phyloP scores from a whole-genome alignment of 2,888 invertebrate genomes.

The Heliconius hortense region DNA sequence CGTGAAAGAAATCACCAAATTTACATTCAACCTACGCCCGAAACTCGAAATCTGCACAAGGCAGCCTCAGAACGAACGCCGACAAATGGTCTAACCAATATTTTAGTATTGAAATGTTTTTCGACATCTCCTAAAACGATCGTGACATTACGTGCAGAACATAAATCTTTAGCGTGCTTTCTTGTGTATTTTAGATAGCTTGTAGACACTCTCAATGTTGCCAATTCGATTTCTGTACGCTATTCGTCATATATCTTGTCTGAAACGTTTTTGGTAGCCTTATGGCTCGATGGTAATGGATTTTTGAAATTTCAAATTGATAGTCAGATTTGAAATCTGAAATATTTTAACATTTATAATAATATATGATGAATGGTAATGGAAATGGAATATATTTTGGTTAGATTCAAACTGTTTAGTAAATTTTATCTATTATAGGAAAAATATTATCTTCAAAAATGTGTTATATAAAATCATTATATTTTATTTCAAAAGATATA shows the following conservation, averaged over 20 bases:
- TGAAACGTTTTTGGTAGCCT: background rate
- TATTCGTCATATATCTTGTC: background rate
- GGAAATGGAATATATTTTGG: background rate
- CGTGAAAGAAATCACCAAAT: conserved; percentile 10
- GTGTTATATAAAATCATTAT: too few species aligned
- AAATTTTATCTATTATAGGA: too few species aligned
- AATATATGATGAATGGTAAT: background rate
- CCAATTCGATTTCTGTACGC: background rate
- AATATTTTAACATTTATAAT: background rate
- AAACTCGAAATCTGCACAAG: conserved; percentile 8
- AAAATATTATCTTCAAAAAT: too few species aligned
- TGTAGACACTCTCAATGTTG: conserved; percentile 22
- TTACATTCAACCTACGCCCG: conserved; percentile 6
- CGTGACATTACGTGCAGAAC: conserved; percentile 27
- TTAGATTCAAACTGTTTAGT: background rate
- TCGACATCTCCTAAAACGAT: conserved; percentile 23
- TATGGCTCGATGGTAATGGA: background rate
- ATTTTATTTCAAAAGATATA: too few species aligned
- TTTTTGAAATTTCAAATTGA: conserved; percentile 1
- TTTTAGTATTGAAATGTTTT: conserved; percentile 38
- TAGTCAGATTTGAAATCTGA: background rate
- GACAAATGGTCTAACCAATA: conserved; percentile 34
- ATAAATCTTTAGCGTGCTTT: conserved; percentile 32
- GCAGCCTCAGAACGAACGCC: conserved; percentile 6
- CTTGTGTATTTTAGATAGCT: conserved; percentile 31